These are phyloP conservation scores for Micromys minutus DNA, from an alignment of 2,113 vertebrate genomes.

Conservation along the genomic window DNA sequence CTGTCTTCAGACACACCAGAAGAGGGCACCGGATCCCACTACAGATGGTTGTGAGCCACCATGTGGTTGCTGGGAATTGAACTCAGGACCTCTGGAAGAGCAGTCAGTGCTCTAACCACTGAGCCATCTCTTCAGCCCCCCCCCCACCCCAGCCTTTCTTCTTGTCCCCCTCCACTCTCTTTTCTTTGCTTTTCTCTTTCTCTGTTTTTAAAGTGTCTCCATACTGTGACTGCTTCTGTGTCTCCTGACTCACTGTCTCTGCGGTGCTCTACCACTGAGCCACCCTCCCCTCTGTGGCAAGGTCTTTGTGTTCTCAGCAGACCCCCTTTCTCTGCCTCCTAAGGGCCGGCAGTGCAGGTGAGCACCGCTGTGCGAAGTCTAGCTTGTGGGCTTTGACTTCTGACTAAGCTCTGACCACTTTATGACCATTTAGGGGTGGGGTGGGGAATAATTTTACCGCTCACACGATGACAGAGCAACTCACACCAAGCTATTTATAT, in stretches of 20 bases:
- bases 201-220: neutral
- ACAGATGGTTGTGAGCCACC: too few relatives aligned
- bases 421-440: neutral
- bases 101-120: too few relatives aligned
- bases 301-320: neutral
- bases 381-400: neutral
- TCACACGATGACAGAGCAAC: neutral
- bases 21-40: too few relatives aligned
- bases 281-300: neutral
- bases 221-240: neutral
- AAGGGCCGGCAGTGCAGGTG: neutral
- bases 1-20: too few relatives aligned
- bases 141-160: neutral
- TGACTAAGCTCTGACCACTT: neutral
- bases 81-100: too few relatives aligned
- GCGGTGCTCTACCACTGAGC: neutral
- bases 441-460: neutral
- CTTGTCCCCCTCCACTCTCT: neutral
- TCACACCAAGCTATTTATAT: neutral
- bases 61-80: too few relatives aligned
- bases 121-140: too few relatives aligned
- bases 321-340: neutral
- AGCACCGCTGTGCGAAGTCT: neutral
- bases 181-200: neutral
- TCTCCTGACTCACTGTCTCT: neutral